Evolutionary conservation across 2,113 vertebrate species (phyloP).

Genomic region (Alligator mississippiensis): DNA sequence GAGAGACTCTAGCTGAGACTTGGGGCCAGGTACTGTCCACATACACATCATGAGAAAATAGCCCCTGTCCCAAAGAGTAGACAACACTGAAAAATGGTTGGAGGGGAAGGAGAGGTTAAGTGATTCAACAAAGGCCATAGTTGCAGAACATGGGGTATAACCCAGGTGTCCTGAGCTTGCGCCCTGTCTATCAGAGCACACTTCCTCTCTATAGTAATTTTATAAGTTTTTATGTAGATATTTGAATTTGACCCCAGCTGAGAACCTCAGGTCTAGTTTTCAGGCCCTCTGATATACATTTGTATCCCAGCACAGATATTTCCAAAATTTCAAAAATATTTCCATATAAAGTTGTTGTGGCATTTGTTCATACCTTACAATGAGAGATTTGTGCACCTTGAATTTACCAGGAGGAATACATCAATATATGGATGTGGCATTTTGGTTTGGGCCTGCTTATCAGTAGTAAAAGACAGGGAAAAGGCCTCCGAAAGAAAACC

Average conservation of each 20-base stretch:
- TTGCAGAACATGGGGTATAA: neutral
- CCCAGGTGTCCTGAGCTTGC: too few relatives aligned
- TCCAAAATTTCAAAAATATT: too few relatives aligned
- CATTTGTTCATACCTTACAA: neutral
- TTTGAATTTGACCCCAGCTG: neutral
- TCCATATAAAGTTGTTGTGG: neutral
- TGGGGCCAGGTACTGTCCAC: neutral
- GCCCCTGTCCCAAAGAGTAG: accelerated
- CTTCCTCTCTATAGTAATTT: neutral
- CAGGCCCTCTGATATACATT: neutral
- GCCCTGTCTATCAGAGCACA: neutral
- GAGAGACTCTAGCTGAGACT: neutral
- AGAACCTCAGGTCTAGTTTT: neutral
- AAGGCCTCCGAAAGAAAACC: neutral
- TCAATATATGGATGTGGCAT: accelerated
- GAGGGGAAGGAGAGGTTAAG: neutral
- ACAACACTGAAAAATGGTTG: accelerated
- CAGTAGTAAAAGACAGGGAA: neutral
- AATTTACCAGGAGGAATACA: neutral
- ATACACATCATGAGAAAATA: accelerated
- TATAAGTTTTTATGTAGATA: neutral
- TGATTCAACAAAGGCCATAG: accelerated
- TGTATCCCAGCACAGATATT: too few relatives aligned
- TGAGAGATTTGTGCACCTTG: neutral
- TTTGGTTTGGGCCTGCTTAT: neutral